Evolutionary conservation across 1,140 invertebrate genomes (phyloP).

Genomic region (Leguminivora glycinivorella): DNA sequence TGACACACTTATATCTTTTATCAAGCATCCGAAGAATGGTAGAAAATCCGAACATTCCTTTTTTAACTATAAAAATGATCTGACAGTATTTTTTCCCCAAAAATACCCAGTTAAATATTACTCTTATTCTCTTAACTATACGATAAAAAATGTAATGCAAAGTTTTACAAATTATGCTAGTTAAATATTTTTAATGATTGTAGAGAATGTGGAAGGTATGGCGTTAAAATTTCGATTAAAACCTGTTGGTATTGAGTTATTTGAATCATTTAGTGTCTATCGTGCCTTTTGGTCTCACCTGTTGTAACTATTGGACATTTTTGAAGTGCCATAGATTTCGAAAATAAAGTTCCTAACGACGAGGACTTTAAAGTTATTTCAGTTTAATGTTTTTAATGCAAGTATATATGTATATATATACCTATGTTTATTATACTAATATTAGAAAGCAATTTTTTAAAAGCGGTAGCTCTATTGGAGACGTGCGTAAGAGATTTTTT

Average conservation of each 20-base stretch:
- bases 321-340: too few species aligned
- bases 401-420: too few species aligned
- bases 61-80: not conserved
- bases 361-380: too few species aligned
- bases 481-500: too few species aligned
- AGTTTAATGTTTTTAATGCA: too few species aligned
- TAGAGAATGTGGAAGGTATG: slow-evolving; percentile 4
- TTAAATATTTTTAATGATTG: not conserved
- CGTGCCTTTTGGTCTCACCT: not conserved
- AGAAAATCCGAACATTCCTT: not conserved
- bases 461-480: too few species aligned
- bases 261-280: not conserved
- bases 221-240: slow-evolving; percentile 18
- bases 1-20: not conserved
- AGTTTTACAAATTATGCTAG: not conserved
- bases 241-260: slow-evolving; percentile 19
- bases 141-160: not conserved
- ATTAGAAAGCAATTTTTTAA: too few species aligned
- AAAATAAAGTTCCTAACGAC: too few species aligned
- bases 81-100: too few species aligned
- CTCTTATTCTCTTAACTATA: not conserved
- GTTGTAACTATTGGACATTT: too few species aligned
- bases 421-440: too few species aligned
- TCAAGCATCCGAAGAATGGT: not conserved
- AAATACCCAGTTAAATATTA: too few species aligned